Conservation (phyloP, 2,797 vertebrate species). For the Zalophus californianus region DNA sequence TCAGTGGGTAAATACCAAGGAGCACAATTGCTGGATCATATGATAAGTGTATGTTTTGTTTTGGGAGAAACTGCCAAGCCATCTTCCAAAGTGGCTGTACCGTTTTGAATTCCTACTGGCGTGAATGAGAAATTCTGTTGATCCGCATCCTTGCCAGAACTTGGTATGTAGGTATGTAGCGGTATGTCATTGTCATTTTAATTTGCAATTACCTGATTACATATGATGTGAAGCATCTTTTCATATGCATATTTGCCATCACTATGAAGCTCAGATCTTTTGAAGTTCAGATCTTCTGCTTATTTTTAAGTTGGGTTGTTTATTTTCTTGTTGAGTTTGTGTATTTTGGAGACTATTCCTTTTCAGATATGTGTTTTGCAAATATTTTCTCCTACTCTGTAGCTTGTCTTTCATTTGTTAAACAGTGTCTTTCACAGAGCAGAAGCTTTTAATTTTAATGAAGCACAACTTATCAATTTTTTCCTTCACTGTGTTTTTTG, state of each 20-base stretch:
- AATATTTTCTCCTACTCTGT: neutral
- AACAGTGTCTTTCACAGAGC: neutral
- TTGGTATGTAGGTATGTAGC: neutral
- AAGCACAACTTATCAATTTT: neutral
- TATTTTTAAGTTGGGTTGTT: neutral
- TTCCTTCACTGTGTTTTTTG: neutral
- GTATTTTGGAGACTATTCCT: neutral
- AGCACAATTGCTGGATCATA: neutral
- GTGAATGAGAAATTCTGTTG: neutral
- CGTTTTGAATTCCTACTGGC: neutral
- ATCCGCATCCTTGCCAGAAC: too few relatives aligned
- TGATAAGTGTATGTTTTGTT: neutral
- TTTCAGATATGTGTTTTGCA: neutral
- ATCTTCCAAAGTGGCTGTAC: neutral
- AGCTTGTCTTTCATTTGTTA: neutral
- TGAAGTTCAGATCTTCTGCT: neutral
- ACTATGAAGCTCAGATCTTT: neutral
- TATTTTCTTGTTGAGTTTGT: neutral
- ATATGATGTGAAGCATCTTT: neutral
- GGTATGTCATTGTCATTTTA: neutral
- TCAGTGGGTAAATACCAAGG: neutral
- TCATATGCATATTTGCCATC: neutral
- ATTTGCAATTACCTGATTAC: neutral
- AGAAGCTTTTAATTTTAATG: constrained; percentile 6
- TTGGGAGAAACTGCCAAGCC: neutral